Evolutionary conservation across 64 coral and sea anemone species (phyloP), one percentile per base, ranked within the genome.

Genomic region (Acropora yongei): DNA sequence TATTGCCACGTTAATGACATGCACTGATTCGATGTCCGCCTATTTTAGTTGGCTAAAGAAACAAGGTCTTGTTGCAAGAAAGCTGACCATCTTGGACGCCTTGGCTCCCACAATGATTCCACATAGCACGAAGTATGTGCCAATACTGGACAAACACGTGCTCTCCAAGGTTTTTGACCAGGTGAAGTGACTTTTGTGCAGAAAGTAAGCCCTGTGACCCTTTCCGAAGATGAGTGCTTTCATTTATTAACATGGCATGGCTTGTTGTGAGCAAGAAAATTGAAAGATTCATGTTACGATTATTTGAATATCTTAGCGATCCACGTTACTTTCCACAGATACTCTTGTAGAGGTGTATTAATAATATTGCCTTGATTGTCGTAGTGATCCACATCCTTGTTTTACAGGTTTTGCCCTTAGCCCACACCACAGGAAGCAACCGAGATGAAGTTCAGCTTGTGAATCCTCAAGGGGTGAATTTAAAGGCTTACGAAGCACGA

Each of bases 101-200:
- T 74, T 97, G 20, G 91, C 95, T 1, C 95, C 95, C 0, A 97
- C 95, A 3, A 69, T 97, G 12, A 94, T 97, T 63, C 95, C 92
- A 5, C 95, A 97, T 76, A 94, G 88, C 30, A 97, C 95, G 11
- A 97, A 97, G 50, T 97, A 97, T 57, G 92, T 97, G 13, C 95
- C 95, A 10, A 97, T 97, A 80, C 74, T 97, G 83, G 84, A 97
- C 78, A 97, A 94, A 68, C 95, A 97, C 77, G 75, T 97, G 18
- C 92, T 97, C 6, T 97, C 95, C 55, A 94, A 97, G 50, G 95
- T 97, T 48, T 97, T 97, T 87, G 92, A 97, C 76, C 92, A 97
- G 95, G 95, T 97, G 49, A 45, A 40, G 30, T 30, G 30, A 55
- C 51, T 55, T 55, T 9, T 55, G 51, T 55, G 51, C 51, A 55